Evolutionary conservation across 2,888 invertebrate genomes (phyloP), one percentile per base, ranked within the genome.

Genomic region (Lochmaea capreae): DNA sequence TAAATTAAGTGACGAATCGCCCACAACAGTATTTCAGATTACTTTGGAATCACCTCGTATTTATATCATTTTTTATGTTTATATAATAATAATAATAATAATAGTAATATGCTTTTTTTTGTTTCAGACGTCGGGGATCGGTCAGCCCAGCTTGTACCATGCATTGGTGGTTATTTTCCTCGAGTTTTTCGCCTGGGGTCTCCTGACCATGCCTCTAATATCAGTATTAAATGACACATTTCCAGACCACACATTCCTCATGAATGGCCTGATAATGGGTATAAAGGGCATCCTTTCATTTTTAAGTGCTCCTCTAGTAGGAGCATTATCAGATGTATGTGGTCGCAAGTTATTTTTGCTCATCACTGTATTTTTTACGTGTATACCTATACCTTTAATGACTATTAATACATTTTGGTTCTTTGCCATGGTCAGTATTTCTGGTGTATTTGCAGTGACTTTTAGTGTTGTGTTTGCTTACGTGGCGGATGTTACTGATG

Each of bases 161-260:
- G 99, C 99, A 77, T 90, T 99, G 87, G 95, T 99, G 86, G 97
- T 99, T 85, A 99, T 99, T 89, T 99, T 99, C 90, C 90, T 99
- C 88, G 99, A 99, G 90, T 99, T 99, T 89, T 99, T 99, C 89
- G 97, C 99, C 81, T 99, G 99, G 99, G 99, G 99, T 70, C 91
- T 99, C 80, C 92, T 99, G 79, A 99, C 99, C 78, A 97, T 98
- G 92, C 99, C 99, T 74, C 95, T 99, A 85, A 99, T 99, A 86
- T 89, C 91, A 80, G 94, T 94, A 87, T 90, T 99, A 80, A 98
- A 99, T 88, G 95, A 94, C 83, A 99, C 99, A 74, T 99, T 99
- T 89, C 99, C 99, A 79, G 95, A 97, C 88, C 98, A 99, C 88
- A 99, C 98, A 85, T 99, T 99, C 89, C 91, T 98, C 75, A 98